Percentiles rank a stretch among this genome's conserved stretches.
phyloP scores from a whole-genome alignment of 2,888 invertebrate species.

The Drosophila putrida region DNA sequence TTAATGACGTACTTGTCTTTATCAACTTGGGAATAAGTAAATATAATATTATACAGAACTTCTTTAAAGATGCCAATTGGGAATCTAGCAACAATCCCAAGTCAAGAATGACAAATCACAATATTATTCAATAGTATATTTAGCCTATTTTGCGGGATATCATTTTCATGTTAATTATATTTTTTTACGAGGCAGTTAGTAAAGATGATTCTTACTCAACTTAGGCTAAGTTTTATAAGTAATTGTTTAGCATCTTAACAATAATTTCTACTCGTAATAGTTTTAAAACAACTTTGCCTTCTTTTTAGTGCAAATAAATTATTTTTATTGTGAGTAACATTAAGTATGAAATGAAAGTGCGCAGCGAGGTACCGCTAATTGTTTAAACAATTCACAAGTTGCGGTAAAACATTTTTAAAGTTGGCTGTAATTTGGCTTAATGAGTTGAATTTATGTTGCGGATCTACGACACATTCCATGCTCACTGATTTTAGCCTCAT shows the following conservation, averaged over 20 bases:
- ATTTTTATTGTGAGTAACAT: slow-evolving; percentile 1
- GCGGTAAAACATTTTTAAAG: slow-evolving; percentile 14
- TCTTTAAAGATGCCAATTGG: neutral
- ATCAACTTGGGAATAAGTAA: neutral
- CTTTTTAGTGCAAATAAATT: slow-evolving; percentile 6
- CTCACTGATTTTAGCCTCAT: slow-evolving; percentile 24
- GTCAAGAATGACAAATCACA: neutral
- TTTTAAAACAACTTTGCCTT: neutral
- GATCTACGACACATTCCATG: slow-evolving; percentile 32
- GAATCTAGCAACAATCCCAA: neutral
- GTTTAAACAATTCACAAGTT: slow-evolving; percentile 18
- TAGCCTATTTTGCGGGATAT: neutral
- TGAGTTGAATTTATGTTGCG: slow-evolving; percentile 23
- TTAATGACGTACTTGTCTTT: neutral
- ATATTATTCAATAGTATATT: neutral
- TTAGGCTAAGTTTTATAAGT: neutral
- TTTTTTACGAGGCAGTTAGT: neutral
- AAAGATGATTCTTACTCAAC: neutral
- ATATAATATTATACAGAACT: neutral
- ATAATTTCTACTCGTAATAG: neutral
- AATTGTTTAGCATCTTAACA: too few species aligned
- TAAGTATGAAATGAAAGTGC: slow-evolving; percentile 5
- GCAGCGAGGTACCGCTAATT: slow-evolving; percentile 17
- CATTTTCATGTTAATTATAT: neutral
- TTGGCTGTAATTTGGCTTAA: slow-evolving; percentile 33